phyloP scores from a whole-genome alignment of 2,113 vertebrate species.

The Turdus rufiventris region DNA sequence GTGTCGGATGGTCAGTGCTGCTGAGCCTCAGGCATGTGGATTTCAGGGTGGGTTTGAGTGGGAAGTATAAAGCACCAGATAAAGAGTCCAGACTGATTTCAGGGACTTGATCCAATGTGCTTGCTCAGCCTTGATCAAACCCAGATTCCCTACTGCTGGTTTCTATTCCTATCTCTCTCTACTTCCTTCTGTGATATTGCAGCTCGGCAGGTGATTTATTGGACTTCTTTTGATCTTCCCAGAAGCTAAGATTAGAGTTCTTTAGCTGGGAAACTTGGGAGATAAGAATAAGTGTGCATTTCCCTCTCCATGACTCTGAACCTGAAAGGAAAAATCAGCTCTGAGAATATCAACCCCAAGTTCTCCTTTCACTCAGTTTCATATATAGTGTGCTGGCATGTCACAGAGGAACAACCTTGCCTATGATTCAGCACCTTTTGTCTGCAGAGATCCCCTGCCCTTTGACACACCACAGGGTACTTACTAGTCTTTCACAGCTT shows the following conservation, averaged over 20 bases:
- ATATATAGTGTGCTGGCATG: fast-evolving
- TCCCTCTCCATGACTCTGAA: not conserved
- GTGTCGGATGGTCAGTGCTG: not conserved
- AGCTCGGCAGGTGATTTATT: not conserved
- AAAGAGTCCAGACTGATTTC: not conserved
- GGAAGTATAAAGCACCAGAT: fast-evolving
- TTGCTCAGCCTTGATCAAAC: not conserved
- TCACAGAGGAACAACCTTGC: fast-evolving
- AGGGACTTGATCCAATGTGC: not conserved
- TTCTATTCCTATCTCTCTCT: not conserved
- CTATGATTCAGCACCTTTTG: not conserved
- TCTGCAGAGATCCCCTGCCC: not conserved
- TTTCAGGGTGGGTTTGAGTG: fast-evolving
- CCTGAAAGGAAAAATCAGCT: not conserved
- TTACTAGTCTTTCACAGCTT: not conserved
- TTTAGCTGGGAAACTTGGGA: not conserved
- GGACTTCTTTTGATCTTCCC: not conserved
- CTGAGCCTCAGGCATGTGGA: fast-evolving
- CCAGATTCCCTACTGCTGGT: not conserved
- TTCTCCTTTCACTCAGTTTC: not conserved
- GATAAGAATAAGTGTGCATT: not conserved
- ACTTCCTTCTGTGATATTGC: not conserved
- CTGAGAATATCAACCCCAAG: not conserved
- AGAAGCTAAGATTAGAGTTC: not conserved
- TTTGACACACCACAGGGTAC: fast-evolving